Evolutionary conservation across 1,140 invertebrate species (phyloP).

Genomic region (Lanistes nyassanus): DNA sequence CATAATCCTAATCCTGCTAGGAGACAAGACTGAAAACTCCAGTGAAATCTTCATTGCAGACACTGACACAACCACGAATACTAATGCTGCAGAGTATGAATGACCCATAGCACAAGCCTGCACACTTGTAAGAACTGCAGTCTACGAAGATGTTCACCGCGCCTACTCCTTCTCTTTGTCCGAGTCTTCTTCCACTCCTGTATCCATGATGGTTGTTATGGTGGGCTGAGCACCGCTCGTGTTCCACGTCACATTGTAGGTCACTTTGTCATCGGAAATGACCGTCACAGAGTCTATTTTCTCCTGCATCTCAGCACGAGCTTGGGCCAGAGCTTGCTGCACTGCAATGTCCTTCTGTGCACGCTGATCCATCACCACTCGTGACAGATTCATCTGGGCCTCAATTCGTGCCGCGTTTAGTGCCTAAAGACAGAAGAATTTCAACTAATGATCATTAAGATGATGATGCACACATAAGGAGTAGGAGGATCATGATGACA

Average conservation of each 20-base stretch:
- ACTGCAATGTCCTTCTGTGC: slow-evolving; percentile 63
- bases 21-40: no score
- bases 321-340: slow-evolving; percentile 61
- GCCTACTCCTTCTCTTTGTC: slow-evolving; percentile 31
- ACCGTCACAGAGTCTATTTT: slow-evolving; percentile 56
- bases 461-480: no score
- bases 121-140: no score
- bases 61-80: no score
- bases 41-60: no score
- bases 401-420: slow-evolving; percentile 60
- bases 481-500: no score
- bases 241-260: slow-evolving; percentile 38
- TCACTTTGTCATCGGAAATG: slow-evolving; percentile 53
- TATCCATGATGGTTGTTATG: slow-evolving; percentile 41
- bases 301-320: slow-evolving; percentile 57
- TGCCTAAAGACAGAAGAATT: slow-evolving; percentile 49
- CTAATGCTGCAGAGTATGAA: no score
- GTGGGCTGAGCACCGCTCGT: slow-evolving; percentile 10
- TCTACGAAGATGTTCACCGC: no score
- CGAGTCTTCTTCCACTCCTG: slow-evolving; percentile 29
- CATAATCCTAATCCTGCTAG: no score
- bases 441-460: no score
- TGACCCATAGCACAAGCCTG: no score
- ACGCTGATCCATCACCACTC: slow-evolving; percentile 63
- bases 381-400: slow-evolving; percentile 59